Evolutionary conservation across 2,797 vertebrate genomes (phyloP), one percentile per base, ranked within the genome.

Genomic region (Neosalanx taihuensis): DNA sequence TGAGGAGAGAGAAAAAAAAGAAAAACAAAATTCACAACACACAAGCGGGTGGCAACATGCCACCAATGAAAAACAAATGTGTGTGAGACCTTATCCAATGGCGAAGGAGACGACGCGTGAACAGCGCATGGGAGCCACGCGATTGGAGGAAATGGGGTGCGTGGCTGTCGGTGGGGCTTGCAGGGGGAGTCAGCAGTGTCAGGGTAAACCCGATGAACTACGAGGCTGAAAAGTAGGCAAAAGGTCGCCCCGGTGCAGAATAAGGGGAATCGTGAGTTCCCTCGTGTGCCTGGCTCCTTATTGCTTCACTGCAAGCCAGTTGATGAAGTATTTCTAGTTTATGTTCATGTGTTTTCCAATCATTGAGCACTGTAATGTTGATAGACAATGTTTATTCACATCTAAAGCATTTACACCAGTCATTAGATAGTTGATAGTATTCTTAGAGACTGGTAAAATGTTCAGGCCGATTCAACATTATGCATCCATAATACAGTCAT

Each of bases 11-110:
- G 30, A 65, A 72, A 81, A 88, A 91, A 92, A 90, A 90, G 81
- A 74, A 93, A 92, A 92, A 94, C 91, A 93, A 94, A 94, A 93
- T 90, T 92, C 88, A 86, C 86, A 90, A 91, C 87, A 86, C 79
- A 90, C 81, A 81, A 84, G 87, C 89, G 89, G 92, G 88, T 92
- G 88, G 88, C 84, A 85, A 89, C 75, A 76, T 81, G 75, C 73
- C 13, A 41, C 95, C 95, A 97, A 94, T 97, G 84, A 76, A 26
- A 79, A 70, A 69, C 71, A 23, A 79, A 84, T 83, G 85, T 89
- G 86, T 82, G 83, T 78, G 31, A 74, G 33, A 17, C 35, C 0
- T 26, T 29, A 67, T 73, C 96, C 95, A 96, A 96, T 96, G 4
- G 79, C 60, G 61, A 76, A 57, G 68, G 69, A 79, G 76, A 23